Percentiles rank a stretch among this genome's conserved stretches.
phyloP scores from a whole-genome alignment of 2,113 vertebrate genomes.

The Rhea americana region DNA sequence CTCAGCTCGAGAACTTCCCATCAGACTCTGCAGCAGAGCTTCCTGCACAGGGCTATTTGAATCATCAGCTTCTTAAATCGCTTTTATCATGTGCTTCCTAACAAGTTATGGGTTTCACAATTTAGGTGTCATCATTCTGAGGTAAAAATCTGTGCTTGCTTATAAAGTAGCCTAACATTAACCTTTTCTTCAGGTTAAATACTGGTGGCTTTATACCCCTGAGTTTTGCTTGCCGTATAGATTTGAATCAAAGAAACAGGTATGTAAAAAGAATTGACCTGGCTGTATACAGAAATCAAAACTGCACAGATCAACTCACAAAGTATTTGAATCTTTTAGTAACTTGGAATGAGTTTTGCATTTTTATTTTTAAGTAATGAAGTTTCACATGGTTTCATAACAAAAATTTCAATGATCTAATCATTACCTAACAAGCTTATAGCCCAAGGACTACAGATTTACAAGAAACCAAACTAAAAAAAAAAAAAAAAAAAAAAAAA shows the following conservation, averaged over 20 bases:
- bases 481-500: neutral
- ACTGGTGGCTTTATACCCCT: fast-evolving
- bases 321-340: neutral
- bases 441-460: neutral
- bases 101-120: neutral
- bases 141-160: neutral
- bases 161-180: neutral
- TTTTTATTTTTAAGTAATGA: neutral
- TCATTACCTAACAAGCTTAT: neutral
- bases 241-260: neutral
- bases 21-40: neutral
- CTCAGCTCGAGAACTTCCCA: neutral
- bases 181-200: neutral
- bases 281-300: neutral
- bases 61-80: neutral
- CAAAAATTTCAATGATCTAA: neutral
- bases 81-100: neutral
- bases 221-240: neutral
- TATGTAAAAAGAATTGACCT: neutral
- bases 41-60: neutral
- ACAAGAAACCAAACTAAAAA: neutral
- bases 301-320: neutral
- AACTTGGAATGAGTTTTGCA: neutral
- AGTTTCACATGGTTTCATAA: neutral
- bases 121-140: neutral